Evolutionary conservation across 2,888 invertebrate species (phyloP), one percentile per base, ranked within the genome.

Genomic region (Ichneumoninae sp.): DNA sequence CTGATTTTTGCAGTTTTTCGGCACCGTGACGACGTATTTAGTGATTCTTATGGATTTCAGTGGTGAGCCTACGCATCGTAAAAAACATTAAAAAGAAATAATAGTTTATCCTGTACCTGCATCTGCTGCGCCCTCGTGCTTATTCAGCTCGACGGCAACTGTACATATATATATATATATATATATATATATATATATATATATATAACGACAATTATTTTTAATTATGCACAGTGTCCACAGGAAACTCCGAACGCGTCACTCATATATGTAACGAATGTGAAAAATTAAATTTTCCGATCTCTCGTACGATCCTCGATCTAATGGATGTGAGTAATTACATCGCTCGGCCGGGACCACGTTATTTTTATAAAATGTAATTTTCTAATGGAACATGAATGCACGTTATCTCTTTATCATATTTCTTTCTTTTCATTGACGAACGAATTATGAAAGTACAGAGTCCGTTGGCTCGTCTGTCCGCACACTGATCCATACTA

Each of bases 1-100:
- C 4, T 10, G 22, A 26, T 57, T 47, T 71, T 13, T 22, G 7
- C 74, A 83, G 78, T 83, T 78, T 63, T 13, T 69, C 1, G 60
- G 47, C 19, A 63, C 74, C 13, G 73, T 78, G 8, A 40, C 68
- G 8, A 83, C 78, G 3, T 83, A 83, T 26, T 40, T 83, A 63
- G 50, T 74, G 44, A 83, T 83, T 52, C 26, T 83, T 4, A 44
- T 83, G 30, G 78, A 83, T 78, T 44, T 83, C 40, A 22, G 69
- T 16, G 57, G 57, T 3, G 26, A 10, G 22, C 3, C 57, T 57
- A 13, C 13, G 4, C 26, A 57, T 57, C 26, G 26, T 13, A 13
- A 57, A 26, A 1, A 10, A 57, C 26, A 26, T 22, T 57, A 57
- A 57, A 26, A 10, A 26, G 22, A 57, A 57, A 22, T 26, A 57